Base-by-base conservation (phyloP, 2,888 invertebrate genomes). In the Microctonus brassicae region DNA sequence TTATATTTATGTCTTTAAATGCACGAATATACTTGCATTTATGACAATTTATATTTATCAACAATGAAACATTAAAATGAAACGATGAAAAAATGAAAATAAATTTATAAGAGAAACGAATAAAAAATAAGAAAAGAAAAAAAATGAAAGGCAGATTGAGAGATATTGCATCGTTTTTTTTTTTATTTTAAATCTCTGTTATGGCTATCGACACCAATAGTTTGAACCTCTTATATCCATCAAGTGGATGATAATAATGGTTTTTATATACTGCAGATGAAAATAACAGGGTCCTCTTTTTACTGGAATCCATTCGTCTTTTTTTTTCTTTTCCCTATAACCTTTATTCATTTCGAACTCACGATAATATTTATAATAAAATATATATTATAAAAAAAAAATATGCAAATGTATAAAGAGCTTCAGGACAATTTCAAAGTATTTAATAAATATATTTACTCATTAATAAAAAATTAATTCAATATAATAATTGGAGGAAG, bases 191-290 rank as follows among this genome's bases (percentile, higher is more conserved):
- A n/a, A n/a, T n/a, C n/a, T n/a, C 39, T 13, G n/a, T 13, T 58
- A 39, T 20, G 24, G 61, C 60, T 70, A 70, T 70, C 70, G 61
- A 70, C 60, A 63, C 22, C 52, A 29, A 70, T 34, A 52, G 61
- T 64, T 65, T 13, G 47, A 53, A 13, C 52, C 26, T 36, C 22
- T 22, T 22, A 34, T 39, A 39, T n/a, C 13, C n/a, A 39, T 13
- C 53, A 42, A 34, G 17, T 36, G 24, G 58, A 60, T 63, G 68
- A 67, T 67, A 72, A 64, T 72, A 47, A 68, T 47, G 58, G 62
- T 57, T 34, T 47, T 57, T 24, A 63, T 24, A 63, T 57, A n/a
- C n/a, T 55, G 63, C 11, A 58, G 57, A 66, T 57, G 20, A 57
- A 47, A 58, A 68, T 68, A 68, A 72, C 62, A 67, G 67, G 26